These are phyloP conservation scores for Pseudochirops cupreus DNA, from an alignment of 2,797 vertebrate species.

Conservation along the genomic window DNA sequence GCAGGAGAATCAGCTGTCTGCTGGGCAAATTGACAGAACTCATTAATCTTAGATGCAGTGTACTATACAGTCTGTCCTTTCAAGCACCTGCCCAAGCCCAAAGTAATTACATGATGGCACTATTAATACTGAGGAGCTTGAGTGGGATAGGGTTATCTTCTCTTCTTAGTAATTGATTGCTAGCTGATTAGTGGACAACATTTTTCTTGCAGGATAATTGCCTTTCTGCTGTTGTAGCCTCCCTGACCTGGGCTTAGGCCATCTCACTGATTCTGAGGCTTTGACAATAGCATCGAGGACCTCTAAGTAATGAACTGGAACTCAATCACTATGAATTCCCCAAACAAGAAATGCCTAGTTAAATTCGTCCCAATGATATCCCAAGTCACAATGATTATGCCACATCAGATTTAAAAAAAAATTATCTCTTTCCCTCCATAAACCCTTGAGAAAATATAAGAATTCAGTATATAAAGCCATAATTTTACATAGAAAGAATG, in stretches of 20 bases:
- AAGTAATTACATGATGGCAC: constrained; percentile 91
- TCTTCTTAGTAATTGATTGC: constrained; percentile 90
- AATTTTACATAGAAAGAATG: constrained; percentile 67
- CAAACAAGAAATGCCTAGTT: constrained; percentile 82
- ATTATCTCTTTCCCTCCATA: constrained; percentile 37
- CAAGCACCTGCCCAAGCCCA: constrained; percentile 88
- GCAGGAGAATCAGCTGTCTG: constrained; percentile 89
- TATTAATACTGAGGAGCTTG: constrained; percentile 89
- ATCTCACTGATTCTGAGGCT: constrained; percentile 81
- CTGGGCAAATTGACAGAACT: constrained; percentile 91
- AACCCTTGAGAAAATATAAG: constrained; percentile 46
- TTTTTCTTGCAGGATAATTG: constrained; percentile 89
- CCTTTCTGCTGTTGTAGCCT: constrained; percentile 86
- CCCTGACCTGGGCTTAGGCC: constrained; percentile 85
- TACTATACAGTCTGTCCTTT: constrained; percentile 88
- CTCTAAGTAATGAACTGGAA: constrained; percentile 88
- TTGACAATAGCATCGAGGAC: constrained; percentile 80
- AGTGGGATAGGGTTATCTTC: constrained; percentile 88
- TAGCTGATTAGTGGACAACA: constrained; percentile 90
- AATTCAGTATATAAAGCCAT: constrained; percentile 61
- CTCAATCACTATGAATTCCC: constrained; percentile 81
- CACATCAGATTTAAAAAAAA: constrained; percentile 50
- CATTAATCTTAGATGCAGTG: constrained; percentile 90
- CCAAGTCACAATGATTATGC: constrained; percentile 76
- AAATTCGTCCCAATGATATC: constrained; percentile 82